Percentiles rank a stretch among this genome's conserved stretches.
These are phyloP conservation scores for Blastobasis lacticolella DNA, from an alignment of 2,888 invertebrate species.

Conservation along the genomic window DNA sequence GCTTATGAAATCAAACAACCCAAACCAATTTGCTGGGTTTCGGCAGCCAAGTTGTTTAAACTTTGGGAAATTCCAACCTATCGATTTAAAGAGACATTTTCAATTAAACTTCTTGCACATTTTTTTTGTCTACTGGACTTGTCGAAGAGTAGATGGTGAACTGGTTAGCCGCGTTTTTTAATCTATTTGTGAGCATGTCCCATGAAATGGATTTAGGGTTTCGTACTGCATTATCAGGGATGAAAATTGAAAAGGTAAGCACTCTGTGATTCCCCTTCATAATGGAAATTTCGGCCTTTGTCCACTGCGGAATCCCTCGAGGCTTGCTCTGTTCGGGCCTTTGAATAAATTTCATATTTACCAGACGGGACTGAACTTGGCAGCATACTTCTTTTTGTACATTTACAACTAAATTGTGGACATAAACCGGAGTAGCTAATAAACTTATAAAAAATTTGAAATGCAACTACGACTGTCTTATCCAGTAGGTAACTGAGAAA, in stretches of 20 bases:
- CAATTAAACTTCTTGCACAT: conserved; percentile 59
- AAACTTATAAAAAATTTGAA: too few species aligned
- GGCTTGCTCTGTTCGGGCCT: conserved; percentile 24
- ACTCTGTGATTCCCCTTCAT: conserved; percentile 27
- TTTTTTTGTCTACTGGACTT: conserved; percentile 16
- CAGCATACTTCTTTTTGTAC: too few species aligned
- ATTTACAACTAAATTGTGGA: too few species aligned
- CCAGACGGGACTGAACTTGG: too few species aligned
- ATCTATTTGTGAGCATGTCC: too few species aligned
- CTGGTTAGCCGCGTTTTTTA: too few species aligned
- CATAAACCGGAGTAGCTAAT: too few species aligned
- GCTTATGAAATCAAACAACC: too few species aligned
- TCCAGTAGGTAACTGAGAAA: too few species aligned
- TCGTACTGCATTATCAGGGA: too few species aligned
- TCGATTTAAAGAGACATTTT: conserved; percentile 61
- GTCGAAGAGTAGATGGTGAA: background rate
- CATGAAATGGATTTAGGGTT: too few species aligned
- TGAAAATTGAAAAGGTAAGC: conserved; percentile 18
- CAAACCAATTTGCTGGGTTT: conserved; percentile 35
- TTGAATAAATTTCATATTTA: conserved; percentile 34
- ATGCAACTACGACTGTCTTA: too few species aligned
- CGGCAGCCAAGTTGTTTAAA: conserved; percentile 49
- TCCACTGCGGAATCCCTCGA: conserved; percentile 27
- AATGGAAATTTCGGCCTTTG: conserved; percentile 40
- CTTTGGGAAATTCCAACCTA: conserved; percentile 44